Percentiles rank a stretch among this genome's conserved stretches.
These are phyloP conservation scores for Pelmatolapia mariae DNA, from an alignment of 2,113 vertebrate genomes.

Conservation along the genomic window DNA sequence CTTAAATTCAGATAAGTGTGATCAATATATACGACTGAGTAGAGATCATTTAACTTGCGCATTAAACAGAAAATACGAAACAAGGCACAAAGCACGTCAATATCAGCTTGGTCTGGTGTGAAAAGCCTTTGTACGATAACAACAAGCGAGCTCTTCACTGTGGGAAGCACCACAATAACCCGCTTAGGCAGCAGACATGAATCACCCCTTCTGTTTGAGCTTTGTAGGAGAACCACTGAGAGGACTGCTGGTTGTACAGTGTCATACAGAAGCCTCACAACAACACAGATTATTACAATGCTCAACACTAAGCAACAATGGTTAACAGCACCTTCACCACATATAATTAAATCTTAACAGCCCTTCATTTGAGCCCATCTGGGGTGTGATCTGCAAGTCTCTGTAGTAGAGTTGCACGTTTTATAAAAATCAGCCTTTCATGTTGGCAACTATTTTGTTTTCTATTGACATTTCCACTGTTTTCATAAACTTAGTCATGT, in stretches of 20 bases:
- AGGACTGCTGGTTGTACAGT: neutral
- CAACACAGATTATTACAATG: neutral
- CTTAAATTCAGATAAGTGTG: neutral
- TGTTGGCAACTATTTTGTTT: neutral
- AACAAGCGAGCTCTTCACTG: slow-evolving; percentile 26
- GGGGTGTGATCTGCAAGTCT: neutral
- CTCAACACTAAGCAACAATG: neutral
- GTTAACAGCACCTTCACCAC: neutral
- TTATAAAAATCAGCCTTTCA: neutral
- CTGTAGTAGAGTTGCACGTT: neutral
- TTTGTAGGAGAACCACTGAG: slow-evolving; percentile 22
- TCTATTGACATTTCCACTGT: neutral
- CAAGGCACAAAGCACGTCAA: neutral
- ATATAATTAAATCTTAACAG: neutral
- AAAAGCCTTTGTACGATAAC: slow-evolving; percentile 19
- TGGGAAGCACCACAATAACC: slow-evolving; percentile 34
- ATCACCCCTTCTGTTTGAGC: slow-evolving; percentile 46
- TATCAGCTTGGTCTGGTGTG: neutral
- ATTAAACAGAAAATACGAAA: neutral
- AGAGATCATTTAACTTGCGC: neutral
- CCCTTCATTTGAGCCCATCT: neutral
- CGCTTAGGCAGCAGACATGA: slow-evolving; percentile 59
- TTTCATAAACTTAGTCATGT: neutral
- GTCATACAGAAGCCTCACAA: neutral
- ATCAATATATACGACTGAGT: neutral